These are phyloP conservation scores for Apis dorsata DNA, from an alignment of 1,140 invertebrate genomes.

Conservation along the genomic window DNA sequence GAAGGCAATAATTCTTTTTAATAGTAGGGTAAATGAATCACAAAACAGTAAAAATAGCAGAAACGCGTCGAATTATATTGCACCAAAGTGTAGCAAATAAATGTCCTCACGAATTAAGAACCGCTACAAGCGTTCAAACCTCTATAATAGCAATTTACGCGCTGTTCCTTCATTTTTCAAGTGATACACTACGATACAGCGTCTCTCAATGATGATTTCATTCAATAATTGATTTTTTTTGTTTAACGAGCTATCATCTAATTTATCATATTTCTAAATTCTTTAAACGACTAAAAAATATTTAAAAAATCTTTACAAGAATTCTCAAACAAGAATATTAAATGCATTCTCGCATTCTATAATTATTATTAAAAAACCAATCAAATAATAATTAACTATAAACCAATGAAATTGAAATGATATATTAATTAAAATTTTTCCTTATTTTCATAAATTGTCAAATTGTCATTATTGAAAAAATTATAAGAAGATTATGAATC, in stretches of 20 bases:
- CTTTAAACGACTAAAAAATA: too few relatives aligned
- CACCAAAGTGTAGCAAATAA: slow-evolving; percentile 1
- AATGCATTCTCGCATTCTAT: too few relatives aligned
- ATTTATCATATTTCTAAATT: too few relatives aligned
- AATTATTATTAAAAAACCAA: background rate
- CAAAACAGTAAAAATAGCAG: slow-evolving; percentile 21
- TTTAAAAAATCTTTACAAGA: too few relatives aligned
- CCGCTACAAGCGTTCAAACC: slow-evolving; percentile 3
- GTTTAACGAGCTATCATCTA: too few relatives aligned
- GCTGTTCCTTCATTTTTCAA: slow-evolving; percentile 22
- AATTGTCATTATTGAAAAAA: background rate
- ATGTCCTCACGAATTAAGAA: slow-evolving; percentile 31
- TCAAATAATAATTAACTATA: background rate
- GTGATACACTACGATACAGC: background rate
- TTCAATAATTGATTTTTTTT: too few relatives aligned
- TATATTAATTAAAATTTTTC: background rate
- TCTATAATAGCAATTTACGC: slow-evolving; percentile 33
- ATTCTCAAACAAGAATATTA: too few relatives aligned
- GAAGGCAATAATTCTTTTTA: slow-evolving; percentile 23
- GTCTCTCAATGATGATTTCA: background rate
- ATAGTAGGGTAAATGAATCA: slow-evolving; percentile 25
- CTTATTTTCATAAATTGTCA: background rate
- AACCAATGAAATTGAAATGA: background rate
- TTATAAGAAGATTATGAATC: too few relatives aligned
- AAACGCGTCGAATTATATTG: slow-evolving; percentile 14